Evolutionary conservation across 2,797 vertebrate species (phyloP).

Genomic region (Simalia tracyae): DNA sequence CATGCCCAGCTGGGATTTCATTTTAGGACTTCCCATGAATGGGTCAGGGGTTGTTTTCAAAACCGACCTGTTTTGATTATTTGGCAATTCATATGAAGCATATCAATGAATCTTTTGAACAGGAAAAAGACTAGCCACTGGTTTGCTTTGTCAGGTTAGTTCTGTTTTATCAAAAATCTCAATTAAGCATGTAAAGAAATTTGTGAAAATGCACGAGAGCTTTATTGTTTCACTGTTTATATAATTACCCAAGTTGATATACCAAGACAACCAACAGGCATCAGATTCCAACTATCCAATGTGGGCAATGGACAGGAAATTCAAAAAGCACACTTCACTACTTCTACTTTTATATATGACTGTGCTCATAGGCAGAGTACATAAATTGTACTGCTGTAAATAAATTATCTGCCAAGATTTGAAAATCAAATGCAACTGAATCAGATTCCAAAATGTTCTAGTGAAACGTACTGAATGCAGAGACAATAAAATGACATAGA

Average conservation of each 20-base stretch:
- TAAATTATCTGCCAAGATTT: background rate
- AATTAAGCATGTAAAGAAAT: accelerated
- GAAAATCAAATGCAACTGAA: background rate
- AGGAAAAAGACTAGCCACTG: conserved; percentile 13
- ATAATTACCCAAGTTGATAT: background rate
- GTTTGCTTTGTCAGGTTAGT: background rate
- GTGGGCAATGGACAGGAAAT: background rate
- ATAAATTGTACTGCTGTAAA: background rate
- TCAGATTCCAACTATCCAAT: background rate
- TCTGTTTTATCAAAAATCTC: background rate
- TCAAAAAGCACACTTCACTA: background rate
- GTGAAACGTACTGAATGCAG: background rate
- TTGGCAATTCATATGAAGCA: conserved; percentile 1
- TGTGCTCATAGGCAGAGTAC: background rate
- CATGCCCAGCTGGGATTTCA: background rate
- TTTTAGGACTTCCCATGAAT: background rate
- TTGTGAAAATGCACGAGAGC: background rate
- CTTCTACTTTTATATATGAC: background rate
- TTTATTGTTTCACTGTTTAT: background rate
- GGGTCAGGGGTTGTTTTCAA: background rate
- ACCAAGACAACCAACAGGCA: background rate
- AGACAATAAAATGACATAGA: background rate
- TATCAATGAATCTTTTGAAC: conserved; percentile 17
- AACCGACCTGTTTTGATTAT: background rate
- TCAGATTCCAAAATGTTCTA: background rate